Evolutionary conservation across 2,113 vertebrate genomes (phyloP), one percentile per base, ranked within the genome.

Genomic region (Puffinus mauretanicus): DNA sequence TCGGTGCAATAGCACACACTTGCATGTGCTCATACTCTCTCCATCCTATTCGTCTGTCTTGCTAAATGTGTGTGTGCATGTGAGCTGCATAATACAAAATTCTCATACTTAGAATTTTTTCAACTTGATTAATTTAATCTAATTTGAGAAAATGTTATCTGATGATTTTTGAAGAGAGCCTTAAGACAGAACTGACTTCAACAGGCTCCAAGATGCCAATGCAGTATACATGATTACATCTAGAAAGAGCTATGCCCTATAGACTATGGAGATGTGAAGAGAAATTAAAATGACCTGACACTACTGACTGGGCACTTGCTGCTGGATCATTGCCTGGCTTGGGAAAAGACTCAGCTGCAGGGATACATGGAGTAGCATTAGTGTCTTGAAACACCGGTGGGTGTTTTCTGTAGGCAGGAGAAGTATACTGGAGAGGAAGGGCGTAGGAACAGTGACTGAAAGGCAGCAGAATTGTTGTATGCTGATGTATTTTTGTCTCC

Each of bases 141-240:
- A 88, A 95, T 95, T 95, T 94, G 95, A 87, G 93, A 73, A 92
- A 91, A 97, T 70, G 96, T 87, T 97, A 82, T 77, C 66, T 92
- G 89, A 82, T 95, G 86, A 55, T 81, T 95, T 97, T 92, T 95
- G 82, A 94, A 92, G 92, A 82, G 82, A 94, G 93, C 96, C 96
- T 97, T 86, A 92, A 96, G 97, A 96, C 97, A 91, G 54, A 95
- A 52, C 17, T 90, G 90, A 90, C 93, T 96, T 92, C 57, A 54
- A 0, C 72, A 88, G 86, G 90, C 95, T 95, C 40, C 42, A 36
- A 54, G 94, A 96, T 95, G 93, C 91, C 87, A 81, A 1, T 21
- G 89, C 82, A 71, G 93, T 96, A 25, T 83, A 93, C 62, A 52
- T 64, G 91, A 96, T 90, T 91, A n/a, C 93, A 83, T 94, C 75